Evolutionary conservation across 2,113 vertebrate genomes (phyloP), one percentile per base, ranked within the genome.

Genomic region (Origma solitaria): DNA sequence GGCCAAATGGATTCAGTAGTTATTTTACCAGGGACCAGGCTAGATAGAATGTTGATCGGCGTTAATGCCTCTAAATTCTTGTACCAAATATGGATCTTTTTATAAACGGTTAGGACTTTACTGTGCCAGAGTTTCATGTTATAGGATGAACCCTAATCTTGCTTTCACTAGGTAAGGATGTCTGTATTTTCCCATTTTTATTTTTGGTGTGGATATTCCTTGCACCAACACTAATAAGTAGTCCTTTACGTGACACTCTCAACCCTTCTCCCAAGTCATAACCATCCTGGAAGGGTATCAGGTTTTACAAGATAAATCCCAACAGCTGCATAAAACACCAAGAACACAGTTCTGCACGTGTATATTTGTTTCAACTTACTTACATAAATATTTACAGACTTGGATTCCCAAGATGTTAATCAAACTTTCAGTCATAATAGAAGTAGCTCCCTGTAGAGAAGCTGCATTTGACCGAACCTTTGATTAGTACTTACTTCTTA

Each of bases 401-500:
- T 69, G 73, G 27, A 75, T 13, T 23, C 53, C 10, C 12, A 72
- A 82, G 61, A 70, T 64, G 27, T 80, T 90, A 92, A 53, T 93
- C 78, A 79, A 70, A 88, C 60, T 92, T 84, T 16, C 35, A 58
- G 33, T 78, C 69, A 66, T 64, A 86, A 35, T 9, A 89, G 60
- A 70, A 84, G 9, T 58, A 92, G 42, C 38, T 77, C 16, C 51
- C 51, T 79, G 50, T 33, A 72, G 18, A 92, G 66, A 94, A 72
- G 37, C 56, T 54, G 16, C 62, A 22, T 84, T 92, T 92, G 62
- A 40, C 61, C 62, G 64, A 87, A 77, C 28, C 37, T 69, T 71
- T 88, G 27, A 45, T 80, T 70, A 76, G 75, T 65, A 58, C 68
- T 81, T 94, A 66, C 21, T 95, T 92, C 73, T 94, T 94, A 76